Conservation (phyloP, 2,888 invertebrate genomes). For the Drosophila nigricruria region DNA sequence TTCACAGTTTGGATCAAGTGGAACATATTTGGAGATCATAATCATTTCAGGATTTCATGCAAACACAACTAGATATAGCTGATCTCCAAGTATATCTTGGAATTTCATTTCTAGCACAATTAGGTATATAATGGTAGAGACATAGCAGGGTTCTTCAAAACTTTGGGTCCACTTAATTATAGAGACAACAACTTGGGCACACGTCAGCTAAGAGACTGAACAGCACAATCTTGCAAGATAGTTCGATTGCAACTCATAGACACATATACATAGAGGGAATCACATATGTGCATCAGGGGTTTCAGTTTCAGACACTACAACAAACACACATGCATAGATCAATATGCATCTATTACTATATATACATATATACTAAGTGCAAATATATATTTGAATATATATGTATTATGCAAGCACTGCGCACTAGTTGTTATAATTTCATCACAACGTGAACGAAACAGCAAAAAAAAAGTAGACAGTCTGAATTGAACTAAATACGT, state of each 20-base stretch:
- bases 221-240: neutral
- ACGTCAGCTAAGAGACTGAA: conserved; percentile 31
- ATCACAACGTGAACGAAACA: conserved; percentile 6
- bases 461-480: conserved; percentile 11
- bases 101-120: neutral
- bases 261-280: neutral
- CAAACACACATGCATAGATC: conserved; percentile 9
- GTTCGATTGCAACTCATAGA: neutral
- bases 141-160: neutral
- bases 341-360: conserved; percentile 1
- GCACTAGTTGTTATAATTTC: conserved; percentile 31
- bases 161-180: conserved; percentile 6
- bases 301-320: conserved; percentile 25
- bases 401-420: conserved; percentile 30
- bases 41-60: neutral
- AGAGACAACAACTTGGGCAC: conserved; percentile 12
- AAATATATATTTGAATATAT: conserved; percentile 5
- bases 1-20: conserved; percentile 4
- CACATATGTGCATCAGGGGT: neutral
- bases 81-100: neutral
- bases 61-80: neutral
- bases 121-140: neutral
- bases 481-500: conserved; percentile 15
- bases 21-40: neutral
- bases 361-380: neutral